Evolutionary conservation across 23 tunicate species (phyloP).

Genomic region (Oikopleura albicans): DNA sequence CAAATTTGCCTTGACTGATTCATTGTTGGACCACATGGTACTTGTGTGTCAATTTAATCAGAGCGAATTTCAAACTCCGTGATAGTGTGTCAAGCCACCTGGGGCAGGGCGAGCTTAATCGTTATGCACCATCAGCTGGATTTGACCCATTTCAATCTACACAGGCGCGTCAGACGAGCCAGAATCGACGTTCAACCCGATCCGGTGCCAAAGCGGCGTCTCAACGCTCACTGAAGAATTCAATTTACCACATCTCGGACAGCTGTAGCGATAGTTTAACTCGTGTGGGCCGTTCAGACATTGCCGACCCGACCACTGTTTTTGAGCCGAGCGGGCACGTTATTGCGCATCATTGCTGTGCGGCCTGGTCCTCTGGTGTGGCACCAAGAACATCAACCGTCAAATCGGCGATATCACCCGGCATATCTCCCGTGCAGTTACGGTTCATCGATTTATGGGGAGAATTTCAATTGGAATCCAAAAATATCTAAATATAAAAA

Average conservation of each 20-base stretch:
- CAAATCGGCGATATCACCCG: background rate
- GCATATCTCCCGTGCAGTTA: too few species aligned
- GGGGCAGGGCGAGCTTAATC: slow-evolving; percentile 84
- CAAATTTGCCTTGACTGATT: too few species aligned
- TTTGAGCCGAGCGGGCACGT: slow-evolving; percentile 89
- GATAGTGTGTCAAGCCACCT: slow-evolving; percentile 34
- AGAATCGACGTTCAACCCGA: slow-evolving; percentile 4
- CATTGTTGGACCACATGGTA: too few species aligned
- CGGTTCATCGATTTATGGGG: too few species aligned
- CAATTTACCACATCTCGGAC: background rate
- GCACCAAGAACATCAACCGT: slow-evolving; percentile 24
- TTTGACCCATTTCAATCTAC: slow-evolving; percentile 50
- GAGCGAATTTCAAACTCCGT: too few species aligned
- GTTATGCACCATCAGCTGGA: slow-evolving; percentile 78
- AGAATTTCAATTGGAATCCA: too few species aligned
- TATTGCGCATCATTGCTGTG: slow-evolving; percentile 94
- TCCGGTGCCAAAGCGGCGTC: background rate
- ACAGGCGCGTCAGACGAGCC: background rate
- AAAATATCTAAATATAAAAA: too few species aligned
- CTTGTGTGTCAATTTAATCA: too few species aligned
- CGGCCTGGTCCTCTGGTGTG: slow-evolving; percentile 99
- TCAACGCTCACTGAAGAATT: background rate
- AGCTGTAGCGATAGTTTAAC: slow-evolving; percentile 17
- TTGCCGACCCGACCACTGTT: slow-evolving; percentile 40
- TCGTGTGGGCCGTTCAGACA: slow-evolving; percentile 42